phyloP scores from a whole-genome alignment of 2,797 vertebrate species.

The Silurus lanzhouensis region DNA sequence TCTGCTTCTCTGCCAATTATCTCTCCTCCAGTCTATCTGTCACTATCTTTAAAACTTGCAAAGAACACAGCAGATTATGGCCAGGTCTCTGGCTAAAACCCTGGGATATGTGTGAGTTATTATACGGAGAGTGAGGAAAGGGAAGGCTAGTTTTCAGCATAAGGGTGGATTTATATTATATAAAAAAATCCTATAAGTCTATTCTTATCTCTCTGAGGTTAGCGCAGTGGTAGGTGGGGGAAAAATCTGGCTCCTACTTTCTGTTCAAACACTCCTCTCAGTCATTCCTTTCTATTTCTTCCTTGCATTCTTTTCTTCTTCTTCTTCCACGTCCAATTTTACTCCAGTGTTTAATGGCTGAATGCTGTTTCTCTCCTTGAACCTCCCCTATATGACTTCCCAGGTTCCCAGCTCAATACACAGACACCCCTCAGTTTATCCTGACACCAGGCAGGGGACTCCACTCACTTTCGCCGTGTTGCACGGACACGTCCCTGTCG shows the following conservation, averaged over 20 bases:
- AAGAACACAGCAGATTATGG: slow-evolving; percentile 44
- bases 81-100: slow-evolving; percentile 46
- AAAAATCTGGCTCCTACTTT: slow-evolving; percentile 43
- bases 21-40: slow-evolving; percentile 59
- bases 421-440: slow-evolving; percentile 99
- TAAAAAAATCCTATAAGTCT: slow-evolving; percentile 11
- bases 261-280: slow-evolving; percentile 50
- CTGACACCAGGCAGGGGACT: slow-evolving; percentile 98
- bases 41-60: slow-evolving; percentile 59
- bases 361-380: slow-evolving; percentile 59
- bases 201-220: slow-evolving; percentile 32
- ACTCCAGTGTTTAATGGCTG: slow-evolving; percentile 67
- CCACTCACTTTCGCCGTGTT: slow-evolving; percentile 99
- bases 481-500: slow-evolving; percentile 99
- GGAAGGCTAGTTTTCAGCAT: slow-evolving; percentile 27
- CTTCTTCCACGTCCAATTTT: slow-evolving; percentile 60
- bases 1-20: slow-evolving; percentile 59
- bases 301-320: slow-evolving; percentile 33
- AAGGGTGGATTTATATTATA: slow-evolving; percentile 31
- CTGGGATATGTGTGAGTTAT: slow-evolving; percentile 28
- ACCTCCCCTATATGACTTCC: slow-evolving; percentile 71
- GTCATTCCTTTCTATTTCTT: slow-evolving; percentile 57
- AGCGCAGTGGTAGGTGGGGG: slow-evolving; percentile 27
- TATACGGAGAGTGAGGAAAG: slow-evolving; percentile 33
- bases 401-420: slow-evolving; percentile 99